Base-by-base conservation (phyloP, 1,140 invertebrate species). In the Drosophila triauraria region DNA sequence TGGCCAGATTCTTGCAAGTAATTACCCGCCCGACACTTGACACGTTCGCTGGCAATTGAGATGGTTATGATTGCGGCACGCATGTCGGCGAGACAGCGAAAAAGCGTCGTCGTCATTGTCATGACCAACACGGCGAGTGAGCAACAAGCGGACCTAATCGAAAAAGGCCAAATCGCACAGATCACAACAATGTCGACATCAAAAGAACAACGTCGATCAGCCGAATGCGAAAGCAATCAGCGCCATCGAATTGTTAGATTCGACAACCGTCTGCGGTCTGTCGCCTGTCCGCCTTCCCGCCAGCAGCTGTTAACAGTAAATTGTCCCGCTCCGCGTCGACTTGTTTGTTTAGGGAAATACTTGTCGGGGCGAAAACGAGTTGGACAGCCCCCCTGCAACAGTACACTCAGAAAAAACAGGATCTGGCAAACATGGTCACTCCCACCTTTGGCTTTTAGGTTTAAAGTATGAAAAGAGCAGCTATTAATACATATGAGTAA, bases 51-150 rank as follows among this genome's bases (percentile, higher is more conserved):
- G 27, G 57, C 43, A 35, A 43, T 65, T 65, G 54, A 40, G 74
- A 82, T 74, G 69, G 56, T 27, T 53, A 13, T 77, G 61, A 51
- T 61, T 68, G 58, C 12, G 27, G 62, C 40, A 65, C 35, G 40
- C 48, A 40, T 64, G 46, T 46, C 50, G 42, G 32, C 57, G 62
- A 69, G 61, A 43, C 48, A 69, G 32, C 57, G 62, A 69, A 64
- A 43, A 48, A 69, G 32, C 80, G 63, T 70, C 60, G 68, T 50
- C 63, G 74, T 67, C 68, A 78, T 65, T 82, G 84, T 78, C 65
- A 75, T 88, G 84, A 84, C 61, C 58, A 75, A 80, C 65, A 70
- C 67, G 84, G 53, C 84, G 80, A 71, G 80, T 87, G 44, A 59
- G 72, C 56, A 78, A 88, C 67, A 77, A 64, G 51, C 72, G 62